Conservation (phyloP, 2,888 invertebrate species). For the Drosophila kambysellisi region DNA sequence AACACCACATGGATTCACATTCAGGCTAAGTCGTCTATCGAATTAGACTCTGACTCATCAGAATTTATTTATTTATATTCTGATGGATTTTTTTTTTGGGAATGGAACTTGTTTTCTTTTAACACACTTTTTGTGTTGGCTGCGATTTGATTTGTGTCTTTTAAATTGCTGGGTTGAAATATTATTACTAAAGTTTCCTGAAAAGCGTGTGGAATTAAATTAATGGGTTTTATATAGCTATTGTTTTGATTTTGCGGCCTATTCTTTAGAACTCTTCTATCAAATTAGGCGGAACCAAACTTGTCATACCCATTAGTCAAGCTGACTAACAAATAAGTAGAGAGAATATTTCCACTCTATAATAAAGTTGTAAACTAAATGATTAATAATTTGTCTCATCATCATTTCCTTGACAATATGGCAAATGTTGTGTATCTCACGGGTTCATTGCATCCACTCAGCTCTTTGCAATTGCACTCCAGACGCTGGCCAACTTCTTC, state of each 20-base stretch:
- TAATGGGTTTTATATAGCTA: slow-evolving; percentile 33
- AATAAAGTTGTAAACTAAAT: background rate
- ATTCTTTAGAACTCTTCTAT: background rate
- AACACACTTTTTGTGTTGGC: slow-evolving; percentile 9
- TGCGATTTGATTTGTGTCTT: slow-evolving; percentile 67
- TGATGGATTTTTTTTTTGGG: slow-evolving; percentile 18
- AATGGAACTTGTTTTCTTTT: slow-evolving; percentile 48
- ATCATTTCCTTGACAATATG: too few species aligned
- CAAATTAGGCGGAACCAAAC: background rate
- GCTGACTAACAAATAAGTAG: background rate
- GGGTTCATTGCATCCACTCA: slow-evolving; percentile 2
- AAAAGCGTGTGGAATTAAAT: slow-evolving; percentile 58
- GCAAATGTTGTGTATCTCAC: background rate
- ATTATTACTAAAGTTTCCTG: slow-evolving; percentile 54
- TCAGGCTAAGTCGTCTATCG: slow-evolving; percentile 35
- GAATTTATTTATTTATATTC: slow-evolving; percentile 34
- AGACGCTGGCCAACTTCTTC: background rate
- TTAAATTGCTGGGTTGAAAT: slow-evolving; percentile 63
- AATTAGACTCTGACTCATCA: slow-evolving; percentile 55
- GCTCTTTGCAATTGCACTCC: slow-evolving; percentile 9
- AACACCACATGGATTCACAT: slow-evolving; percentile 20
- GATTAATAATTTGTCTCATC: background rate
- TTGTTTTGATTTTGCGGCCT: background rate
- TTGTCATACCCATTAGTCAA: background rate
- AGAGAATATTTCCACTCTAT: background rate